These are phyloP conservation scores for Gobio gobio DNA, from an alignment of 2,113 vertebrate genomes.

Conservation along the genomic window DNA sequence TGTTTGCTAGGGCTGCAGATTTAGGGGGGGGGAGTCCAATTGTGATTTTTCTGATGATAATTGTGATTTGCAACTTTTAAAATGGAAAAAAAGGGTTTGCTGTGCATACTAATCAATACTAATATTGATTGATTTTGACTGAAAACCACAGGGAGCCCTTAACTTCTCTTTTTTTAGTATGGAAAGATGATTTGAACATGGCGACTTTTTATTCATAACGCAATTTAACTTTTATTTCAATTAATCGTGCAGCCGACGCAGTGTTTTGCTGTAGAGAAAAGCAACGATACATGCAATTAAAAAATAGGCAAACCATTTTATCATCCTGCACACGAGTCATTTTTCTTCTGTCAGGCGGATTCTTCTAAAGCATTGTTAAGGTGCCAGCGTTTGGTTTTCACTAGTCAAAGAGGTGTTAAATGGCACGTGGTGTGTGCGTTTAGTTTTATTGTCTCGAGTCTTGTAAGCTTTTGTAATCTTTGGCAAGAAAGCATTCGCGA, in stretches of 20 bases:
- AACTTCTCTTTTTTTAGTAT: too few species aligned
- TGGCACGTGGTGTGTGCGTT: background rate
- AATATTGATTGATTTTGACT: background rate
- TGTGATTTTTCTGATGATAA: background rate
- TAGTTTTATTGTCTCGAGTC: background rate
- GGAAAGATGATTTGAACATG: too few species aligned
- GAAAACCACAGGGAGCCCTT: background rate
- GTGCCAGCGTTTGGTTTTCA: conserved; percentile 7
- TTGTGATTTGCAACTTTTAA: too few species aligned
- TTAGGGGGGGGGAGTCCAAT: background rate
- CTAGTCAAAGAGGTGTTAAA: conserved; percentile 13
- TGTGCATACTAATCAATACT: too few species aligned
- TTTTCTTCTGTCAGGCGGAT: background rate
- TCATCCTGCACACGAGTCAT: background rate
- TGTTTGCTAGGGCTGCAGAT: too few species aligned
- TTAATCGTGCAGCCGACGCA: background rate
- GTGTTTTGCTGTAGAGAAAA: background rate
- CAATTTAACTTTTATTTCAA: background rate
- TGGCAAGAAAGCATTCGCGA: background rate
- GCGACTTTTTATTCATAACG: background rate
- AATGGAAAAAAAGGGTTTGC: too few species aligned
- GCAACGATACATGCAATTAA: background rate
- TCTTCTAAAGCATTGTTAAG: background rate
- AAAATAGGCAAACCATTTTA: background rate
- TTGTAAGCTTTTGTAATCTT: conserved; percentile 13